Conservation (phyloP, 1,140 invertebrate genomes). For the Bradynema listronoti region DNA sequence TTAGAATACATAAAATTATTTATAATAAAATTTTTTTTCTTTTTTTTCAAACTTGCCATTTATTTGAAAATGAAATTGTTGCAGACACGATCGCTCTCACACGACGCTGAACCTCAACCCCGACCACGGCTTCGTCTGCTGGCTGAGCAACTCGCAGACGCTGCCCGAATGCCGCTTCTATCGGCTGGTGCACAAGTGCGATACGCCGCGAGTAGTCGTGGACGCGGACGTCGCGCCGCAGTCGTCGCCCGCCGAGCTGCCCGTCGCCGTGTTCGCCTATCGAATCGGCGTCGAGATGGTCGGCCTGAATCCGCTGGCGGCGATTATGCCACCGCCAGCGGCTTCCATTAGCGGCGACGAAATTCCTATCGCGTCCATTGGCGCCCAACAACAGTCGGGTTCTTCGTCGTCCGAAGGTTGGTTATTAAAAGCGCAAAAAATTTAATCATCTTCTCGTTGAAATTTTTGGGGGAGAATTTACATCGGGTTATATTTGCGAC, state of each 20-base stretch:
- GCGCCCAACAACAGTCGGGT: neutral
- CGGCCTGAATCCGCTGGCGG: neutral
- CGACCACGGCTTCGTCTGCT: slow-evolving; percentile 67
- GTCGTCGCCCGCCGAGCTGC: slow-evolving; percentile 61
- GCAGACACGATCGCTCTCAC: slow-evolving; percentile 27
- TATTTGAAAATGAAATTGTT: too few relatives aligned
- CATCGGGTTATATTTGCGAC: too few relatives aligned
- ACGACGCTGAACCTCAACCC: slow-evolving; percentile 37
- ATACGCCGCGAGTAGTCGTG: too few relatives aligned
- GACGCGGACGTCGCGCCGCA: slow-evolving; percentile 66
- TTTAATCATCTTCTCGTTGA: too few relatives aligned
- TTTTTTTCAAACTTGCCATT: too few relatives aligned
- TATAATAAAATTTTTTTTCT: too few relatives aligned
- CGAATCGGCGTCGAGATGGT: slow-evolving; percentile 19
- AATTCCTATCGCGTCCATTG: neutral
- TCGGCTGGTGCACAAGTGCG: slow-evolving; percentile 64
- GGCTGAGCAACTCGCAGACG: slow-evolving; percentile 79
- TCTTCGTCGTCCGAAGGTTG: slow-evolving; percentile 8
- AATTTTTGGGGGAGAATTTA: too few relatives aligned
- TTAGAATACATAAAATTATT: too few relatives aligned
- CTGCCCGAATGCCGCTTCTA: slow-evolving; percentile 73
- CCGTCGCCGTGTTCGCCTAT: slow-evolving; percentile 26
- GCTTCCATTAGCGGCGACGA: too few relatives aligned
- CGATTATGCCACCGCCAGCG: slow-evolving; percentile 13
- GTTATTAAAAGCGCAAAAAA: too few relatives aligned